Percentiles rank a stretch among this genome's conserved stretches.
phyloP scores from a whole-genome alignment of 1,140 invertebrate species.

The Megathymus violae region DNA sequence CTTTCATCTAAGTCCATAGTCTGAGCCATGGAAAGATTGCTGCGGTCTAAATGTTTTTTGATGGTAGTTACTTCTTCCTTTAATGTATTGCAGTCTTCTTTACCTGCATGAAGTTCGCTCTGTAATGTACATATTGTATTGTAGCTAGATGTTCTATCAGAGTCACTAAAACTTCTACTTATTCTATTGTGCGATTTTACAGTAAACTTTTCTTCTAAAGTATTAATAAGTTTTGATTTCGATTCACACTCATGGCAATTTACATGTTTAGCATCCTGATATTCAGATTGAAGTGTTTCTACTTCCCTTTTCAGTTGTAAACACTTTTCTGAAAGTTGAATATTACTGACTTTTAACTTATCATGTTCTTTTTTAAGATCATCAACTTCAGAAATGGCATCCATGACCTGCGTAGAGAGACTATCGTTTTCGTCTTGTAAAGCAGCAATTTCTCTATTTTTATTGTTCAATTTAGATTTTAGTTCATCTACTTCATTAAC shows the following conservation, averaged over 20 bases:
- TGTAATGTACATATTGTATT: slow-evolving; percentile 75
- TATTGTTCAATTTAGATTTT: slow-evolving; percentile 44
- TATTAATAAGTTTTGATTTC: slow-evolving; percentile 54
- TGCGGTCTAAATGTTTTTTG: slow-evolving; percentile 70
- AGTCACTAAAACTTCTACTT: slow-evolving; percentile 69
- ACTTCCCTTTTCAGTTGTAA: slow-evolving; percentile 43
- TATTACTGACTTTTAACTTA: slow-evolving; percentile 47
- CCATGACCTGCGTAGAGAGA: slow-evolving; percentile 72
- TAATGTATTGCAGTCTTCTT: slow-evolving; percentile 73
- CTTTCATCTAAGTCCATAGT: slow-evolving; percentile 70
- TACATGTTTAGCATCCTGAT: slow-evolving; percentile 23
- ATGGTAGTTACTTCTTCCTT: slow-evolving; percentile 72
- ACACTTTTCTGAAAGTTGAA: slow-evolving; percentile 48
- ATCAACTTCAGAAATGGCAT: slow-evolving; percentile 66
- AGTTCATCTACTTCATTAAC: slow-evolving; percentile 53
- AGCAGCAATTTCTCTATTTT: slow-evolving; percentile 48
- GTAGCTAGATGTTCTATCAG: slow-evolving; percentile 65
- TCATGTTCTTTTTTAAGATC: slow-evolving; percentile 62
- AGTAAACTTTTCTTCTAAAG: slow-evolving; percentile 43
- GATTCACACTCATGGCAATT: slow-evolving; percentile 51
- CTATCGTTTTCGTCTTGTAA: slow-evolving; percentile 72
- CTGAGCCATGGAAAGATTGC: slow-evolving; percentile 55
- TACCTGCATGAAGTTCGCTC: slow-evolving; percentile 70
- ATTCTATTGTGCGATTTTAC: slow-evolving; percentile 49
- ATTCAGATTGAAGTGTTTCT: slow-evolving; percentile 24